Evolutionary conservation across 2,113 vertebrate species (phyloP), one percentile per base, ranked within the genome.

Genomic region (Pelusios castaneus): DNA sequence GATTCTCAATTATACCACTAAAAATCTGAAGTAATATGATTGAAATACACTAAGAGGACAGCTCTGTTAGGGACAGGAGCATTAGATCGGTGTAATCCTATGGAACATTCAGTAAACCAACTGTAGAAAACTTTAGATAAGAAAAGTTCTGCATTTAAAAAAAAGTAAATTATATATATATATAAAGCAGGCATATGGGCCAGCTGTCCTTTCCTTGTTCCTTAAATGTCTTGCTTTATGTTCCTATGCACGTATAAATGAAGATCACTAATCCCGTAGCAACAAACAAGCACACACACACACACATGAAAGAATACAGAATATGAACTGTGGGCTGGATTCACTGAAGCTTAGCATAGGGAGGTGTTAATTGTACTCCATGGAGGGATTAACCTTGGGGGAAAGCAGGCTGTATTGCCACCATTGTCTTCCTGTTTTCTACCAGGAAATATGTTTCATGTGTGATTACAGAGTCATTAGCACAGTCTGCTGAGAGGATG

Each of bases 1-100:
- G 25, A 88, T 90, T 95, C 92, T 87, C 77, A 84, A 91, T 95
- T 95, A 94, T 58, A 91, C 93, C 77, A 82, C 47, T 89, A 51
- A 90, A 94, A 94, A 93, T 29, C 63, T 45, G n/a, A 92, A 89
- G 82, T 67, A 95, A 84, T 91, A 94, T 93, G 94, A 56, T 55
- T 93, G 84, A 63, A 73, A n/a, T 80, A 25, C 43, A 34, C 89
- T 93, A 84, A 84, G 85, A 91, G 70, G 91, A 87, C 83, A 89
- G 25, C 84, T 89, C 4, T 0, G 34, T 94, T 91, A 92, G 88
- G 56, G 73, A 89, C 77, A 89, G 41, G 31, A 85, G 94, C 89
- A 13, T 25, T 14, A 27, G 24, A 63, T 63, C 63, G 91, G 38
- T 91, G 58, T 95, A 90, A 94, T 77, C 67, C 93, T 54, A n/a